phyloP scores from a whole-genome alignment of 2,888 invertebrate genomes.

The Lithosia quadra region DNA sequence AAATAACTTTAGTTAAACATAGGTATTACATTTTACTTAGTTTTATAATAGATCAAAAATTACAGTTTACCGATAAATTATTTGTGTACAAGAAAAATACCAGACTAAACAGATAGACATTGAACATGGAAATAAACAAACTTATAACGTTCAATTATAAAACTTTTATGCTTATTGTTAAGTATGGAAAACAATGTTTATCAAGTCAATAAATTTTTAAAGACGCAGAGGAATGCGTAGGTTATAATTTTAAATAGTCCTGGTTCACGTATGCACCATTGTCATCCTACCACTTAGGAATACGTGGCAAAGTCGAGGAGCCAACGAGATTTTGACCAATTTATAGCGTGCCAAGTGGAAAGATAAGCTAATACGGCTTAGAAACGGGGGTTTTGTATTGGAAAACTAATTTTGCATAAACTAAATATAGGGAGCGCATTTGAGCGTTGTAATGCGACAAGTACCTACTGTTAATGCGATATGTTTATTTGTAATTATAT shows the following conservation, averaged over 20 bases:
- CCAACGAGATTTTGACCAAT: conserved; percentile 86
- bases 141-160: too few relatives aligned
- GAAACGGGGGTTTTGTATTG: conserved; percentile 73
- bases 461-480: conserved; percentile 38
- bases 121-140: too few relatives aligned
- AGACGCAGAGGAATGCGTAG: too few relatives aligned
- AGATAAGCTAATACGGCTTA: conserved; percentile 84
- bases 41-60: too few relatives aligned
- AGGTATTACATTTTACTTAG: too few relatives aligned
- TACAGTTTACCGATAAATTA: too few relatives aligned
- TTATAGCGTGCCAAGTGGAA: conserved; percentile 86
- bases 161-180: too few relatives aligned
- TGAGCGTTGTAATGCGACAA: conserved; percentile 54
- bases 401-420: conserved; percentile 84
- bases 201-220: background rate
- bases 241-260: background rate
- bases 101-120: too few relatives aligned
- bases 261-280: conserved; percentile 22
- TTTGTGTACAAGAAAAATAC: too few relatives aligned
- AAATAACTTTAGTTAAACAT: too few relatives aligned
- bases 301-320: conserved; percentile 79
- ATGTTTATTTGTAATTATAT: conserved; percentile 26
- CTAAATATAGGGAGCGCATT: conserved; percentile 60
- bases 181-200: too few relatives aligned
- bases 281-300: conserved; percentile 70